Conservation (phyloP, 2,797 vertebrate species). For the Alca torda region DNA sequence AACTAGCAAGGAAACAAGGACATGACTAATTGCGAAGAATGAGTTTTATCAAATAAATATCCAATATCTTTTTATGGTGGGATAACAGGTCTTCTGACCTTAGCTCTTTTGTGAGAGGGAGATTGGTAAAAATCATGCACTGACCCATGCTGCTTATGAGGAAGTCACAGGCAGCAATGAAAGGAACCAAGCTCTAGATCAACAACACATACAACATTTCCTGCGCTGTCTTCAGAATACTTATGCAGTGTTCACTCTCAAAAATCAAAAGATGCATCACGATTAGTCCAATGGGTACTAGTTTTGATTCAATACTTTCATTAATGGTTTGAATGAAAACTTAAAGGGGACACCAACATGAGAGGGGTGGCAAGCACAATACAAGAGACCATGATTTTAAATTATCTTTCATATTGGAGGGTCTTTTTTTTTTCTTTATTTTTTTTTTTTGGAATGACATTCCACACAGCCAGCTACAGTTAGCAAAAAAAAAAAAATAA, state of each 20-base stretch:
- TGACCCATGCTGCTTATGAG: not conserved
- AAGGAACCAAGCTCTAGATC: not conserved
- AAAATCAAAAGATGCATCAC: not conserved
- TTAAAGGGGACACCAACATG: not conserved
- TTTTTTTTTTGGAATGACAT: not conserved
- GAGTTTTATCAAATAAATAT: not conserved
- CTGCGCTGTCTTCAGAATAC: not conserved
- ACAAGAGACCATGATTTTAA: not conserved
- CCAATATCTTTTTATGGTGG: not conserved
- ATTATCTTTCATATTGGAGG: not conserved
- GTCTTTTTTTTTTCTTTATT: rapidly evolving
- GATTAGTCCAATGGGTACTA: not conserved
- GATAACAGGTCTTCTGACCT: not conserved
- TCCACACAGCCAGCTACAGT: not conserved
- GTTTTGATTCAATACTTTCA: not conserved
- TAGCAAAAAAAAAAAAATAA: not conserved
- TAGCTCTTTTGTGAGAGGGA: not conserved
- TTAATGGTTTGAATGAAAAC: not conserved
- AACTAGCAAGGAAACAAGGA: not conserved
- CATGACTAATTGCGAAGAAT: not conserved
- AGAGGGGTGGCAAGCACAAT: not conserved
- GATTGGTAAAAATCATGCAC: not conserved
- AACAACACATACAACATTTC: not conserved
- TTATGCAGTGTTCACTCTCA: not conserved
- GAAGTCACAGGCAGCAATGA: not conserved